A percentile compares a stretch with the other conserved stretches of the same genome.
phyloP scores from a whole-genome alignment of 2,888 invertebrate species.

The Cosmia trapezina region DNA sequence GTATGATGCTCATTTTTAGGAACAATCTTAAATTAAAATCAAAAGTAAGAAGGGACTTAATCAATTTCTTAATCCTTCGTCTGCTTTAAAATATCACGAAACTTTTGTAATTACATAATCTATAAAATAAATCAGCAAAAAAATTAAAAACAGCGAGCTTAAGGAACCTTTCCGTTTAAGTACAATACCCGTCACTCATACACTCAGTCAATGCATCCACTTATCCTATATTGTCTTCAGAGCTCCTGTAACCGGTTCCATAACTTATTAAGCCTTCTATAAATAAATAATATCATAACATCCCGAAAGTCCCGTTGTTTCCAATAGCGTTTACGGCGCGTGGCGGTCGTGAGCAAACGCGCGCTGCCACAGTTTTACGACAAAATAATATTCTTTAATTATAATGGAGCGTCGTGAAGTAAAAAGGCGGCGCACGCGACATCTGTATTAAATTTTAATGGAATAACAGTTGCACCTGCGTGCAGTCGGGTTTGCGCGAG shows the following conservation, averaged over 20 bases:
- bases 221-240: constrained; percentile 58
- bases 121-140: constrained; percentile 51
- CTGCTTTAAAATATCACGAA: constrained; percentile 37
- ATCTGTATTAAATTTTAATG: constrained; percentile 90
- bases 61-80: constrained; percentile 45
- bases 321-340: constrained; percentile 77
- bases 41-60: constrained; percentile 14
- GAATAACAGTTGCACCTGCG: constrained; percentile 87
- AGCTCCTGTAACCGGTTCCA: constrained; percentile 53
- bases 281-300: constrained; percentile 74
- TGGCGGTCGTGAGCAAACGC: constrained; percentile 77
- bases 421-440: constrained; percentile 88
- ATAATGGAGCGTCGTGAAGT: constrained; percentile 86
- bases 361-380: constrained; percentile 82
- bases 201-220: constrained; percentile 33
- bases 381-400: constrained; percentile 90
- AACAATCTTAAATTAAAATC: constrained; percentile 60
- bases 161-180: constrained; percentile 22
- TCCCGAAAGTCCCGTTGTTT: constrained; percentile 79
- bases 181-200: constrained; percentile 48
- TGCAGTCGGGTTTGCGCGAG: constrained; percentile 74
- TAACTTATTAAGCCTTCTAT: constrained; percentile 56
- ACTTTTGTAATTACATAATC: constrained; percentile 53
- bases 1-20: constrained; percentile 15
- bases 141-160: constrained; percentile 39